A percentile compares a stretch with the other conserved stretches of the same genome.
These are phyloP conservation scores for Paradoxurus hermaphroditus DNA, from an alignment of 2,113 vertebrate species.

Conservation along the genomic window DNA sequence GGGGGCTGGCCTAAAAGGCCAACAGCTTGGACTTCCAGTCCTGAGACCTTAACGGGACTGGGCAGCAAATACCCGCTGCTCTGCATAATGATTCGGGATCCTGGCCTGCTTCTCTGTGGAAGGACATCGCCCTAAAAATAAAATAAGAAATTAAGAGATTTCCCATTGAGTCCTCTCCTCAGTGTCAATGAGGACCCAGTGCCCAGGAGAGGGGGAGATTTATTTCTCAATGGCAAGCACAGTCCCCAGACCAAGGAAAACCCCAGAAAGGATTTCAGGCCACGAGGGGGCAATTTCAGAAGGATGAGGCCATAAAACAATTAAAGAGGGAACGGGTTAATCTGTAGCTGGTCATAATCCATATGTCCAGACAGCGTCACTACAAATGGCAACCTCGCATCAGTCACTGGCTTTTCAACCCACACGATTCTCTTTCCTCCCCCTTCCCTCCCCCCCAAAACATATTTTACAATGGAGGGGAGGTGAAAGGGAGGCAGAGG, in stretches of 20 bases:
- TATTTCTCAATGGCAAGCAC: slow-evolving; percentile 31
- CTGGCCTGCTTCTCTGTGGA: not conserved
- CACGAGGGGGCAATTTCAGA: slow-evolving; percentile 43
- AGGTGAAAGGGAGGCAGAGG: not conserved
- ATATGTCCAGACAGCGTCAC: not conserved
- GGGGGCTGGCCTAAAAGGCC: not conserved
- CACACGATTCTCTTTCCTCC: slow-evolving; percentile 1
- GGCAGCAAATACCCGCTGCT: not conserved
- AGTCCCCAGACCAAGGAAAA: not conserved
- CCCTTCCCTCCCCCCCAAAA: not conserved
- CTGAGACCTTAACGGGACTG: slow-evolving; percentile 4
- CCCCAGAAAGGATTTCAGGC: slow-evolving; percentile 21
- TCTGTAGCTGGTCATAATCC: slow-evolving; percentile 61
- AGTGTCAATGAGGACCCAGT: not conserved
- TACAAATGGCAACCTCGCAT: not conserved
- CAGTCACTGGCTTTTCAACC: slow-evolving; percentile 30
- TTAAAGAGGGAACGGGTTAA: slow-evolving; percentile 58
- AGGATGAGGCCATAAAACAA: slow-evolving; percentile 61
- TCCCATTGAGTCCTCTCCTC: not conserved
- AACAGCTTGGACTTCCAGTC: slow-evolving; percentile 20
- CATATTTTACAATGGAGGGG: slow-evolving; percentile 23
- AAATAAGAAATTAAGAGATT: not conserved
- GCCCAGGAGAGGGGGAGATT: not conserved
- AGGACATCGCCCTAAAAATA: not conserved
- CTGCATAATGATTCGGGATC: not conserved